A percentile compares a stretch with the other conserved stretches of the same genome.
Conservation (phyloP, 2,888 invertebrate genomes). For the Rhabditophanes sp. region DNA sequence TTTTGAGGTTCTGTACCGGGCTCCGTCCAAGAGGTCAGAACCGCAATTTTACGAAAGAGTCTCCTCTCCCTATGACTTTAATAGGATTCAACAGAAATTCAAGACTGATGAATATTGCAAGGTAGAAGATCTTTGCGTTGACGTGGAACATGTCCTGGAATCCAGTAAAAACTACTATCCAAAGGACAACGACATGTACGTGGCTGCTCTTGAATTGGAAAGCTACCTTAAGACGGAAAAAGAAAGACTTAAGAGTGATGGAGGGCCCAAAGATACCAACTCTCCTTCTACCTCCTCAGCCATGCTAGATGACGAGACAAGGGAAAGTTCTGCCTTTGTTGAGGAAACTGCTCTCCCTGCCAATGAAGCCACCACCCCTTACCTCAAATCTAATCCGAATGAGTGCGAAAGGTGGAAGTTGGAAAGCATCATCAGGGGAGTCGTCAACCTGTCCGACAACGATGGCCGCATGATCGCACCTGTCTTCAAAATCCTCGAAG, state of each 20-base stretch:
- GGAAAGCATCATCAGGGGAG: conserved; percentile 59
- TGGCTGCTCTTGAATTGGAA: conserved; percentile 1
- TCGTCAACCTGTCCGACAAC: conserved; percentile 68
- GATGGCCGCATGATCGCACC: conserved; percentile 66
- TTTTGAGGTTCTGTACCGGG: conserved; percentile 5
- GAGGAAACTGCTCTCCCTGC: not conserved
- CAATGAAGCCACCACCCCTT: not conserved
- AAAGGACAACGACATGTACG: not conserved
- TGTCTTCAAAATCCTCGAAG: not conserved
- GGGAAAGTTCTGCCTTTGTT: conserved; percentile 6
- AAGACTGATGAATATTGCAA: conserved; percentile 92
- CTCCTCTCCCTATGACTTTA: conserved; percentile 77
- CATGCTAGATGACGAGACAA: not conserved
- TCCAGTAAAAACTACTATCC: too few relatives aligned
- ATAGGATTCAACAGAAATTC: conserved; percentile 83
- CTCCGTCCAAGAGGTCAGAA: conserved; percentile 12
- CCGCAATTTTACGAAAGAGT: conserved; percentile 57
- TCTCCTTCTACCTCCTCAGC: conserved; percentile 4
- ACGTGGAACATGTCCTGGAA: conserved; percentile 75
- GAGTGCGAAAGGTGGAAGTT: conserved; percentile 9
- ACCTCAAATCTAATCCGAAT: not conserved
- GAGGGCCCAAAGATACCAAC: not conserved
- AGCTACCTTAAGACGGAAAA: conserved; percentile 54
- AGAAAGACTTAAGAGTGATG: conserved; percentile 53
- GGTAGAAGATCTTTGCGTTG: conserved; percentile 71